Evolutionary conservation across 2,113 vertebrate genomes (phyloP).

Genomic region (Syrrhaptes paradoxus): DNA sequence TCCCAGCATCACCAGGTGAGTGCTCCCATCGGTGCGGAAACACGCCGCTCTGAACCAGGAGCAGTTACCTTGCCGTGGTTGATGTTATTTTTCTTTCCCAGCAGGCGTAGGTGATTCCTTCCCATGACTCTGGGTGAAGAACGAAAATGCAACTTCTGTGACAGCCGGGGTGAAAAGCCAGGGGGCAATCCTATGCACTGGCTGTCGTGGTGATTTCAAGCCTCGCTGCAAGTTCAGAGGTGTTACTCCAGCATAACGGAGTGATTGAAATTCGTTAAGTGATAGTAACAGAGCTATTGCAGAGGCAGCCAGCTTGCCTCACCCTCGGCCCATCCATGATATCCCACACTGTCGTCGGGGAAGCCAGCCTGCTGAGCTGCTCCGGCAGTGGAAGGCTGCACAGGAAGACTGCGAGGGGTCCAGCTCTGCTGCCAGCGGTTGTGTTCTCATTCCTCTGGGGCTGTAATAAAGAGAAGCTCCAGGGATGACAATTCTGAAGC

Average conservation of each 20-base stretch:
- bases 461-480: not conserved
- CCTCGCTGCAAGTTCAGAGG: not conserved
- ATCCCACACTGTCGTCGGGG: rapidly evolving
- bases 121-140: rapidly evolving
- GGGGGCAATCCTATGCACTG: rapidly evolving
- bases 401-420: not conserved
- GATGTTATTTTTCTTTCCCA: rapidly evolving
- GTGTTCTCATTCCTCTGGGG: not conserved
- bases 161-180: not conserved
- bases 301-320: not conserved
- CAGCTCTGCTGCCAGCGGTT: not conserved
- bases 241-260: not conserved
- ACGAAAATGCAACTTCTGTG: not conserved
- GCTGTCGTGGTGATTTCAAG: rapidly evolving
- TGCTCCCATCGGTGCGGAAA: rapidly evolving
- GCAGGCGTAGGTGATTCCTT: rapidly evolving
- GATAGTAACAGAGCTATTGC: not conserved
- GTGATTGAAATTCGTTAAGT: not conserved
- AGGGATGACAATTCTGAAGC: not conserved
- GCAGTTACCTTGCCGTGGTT: rapidly evolving
- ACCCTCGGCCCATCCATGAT: rapidly evolving
- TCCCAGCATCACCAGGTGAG: rapidly evolving
- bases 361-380: not conserved
- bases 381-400: not conserved
- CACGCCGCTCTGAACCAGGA: rapidly evolving